These are phyloP conservation scores for Drosophila ananassae DNA, from an alignment of 1,140 invertebrate genomes.

Conservation along the genomic window DNA sequence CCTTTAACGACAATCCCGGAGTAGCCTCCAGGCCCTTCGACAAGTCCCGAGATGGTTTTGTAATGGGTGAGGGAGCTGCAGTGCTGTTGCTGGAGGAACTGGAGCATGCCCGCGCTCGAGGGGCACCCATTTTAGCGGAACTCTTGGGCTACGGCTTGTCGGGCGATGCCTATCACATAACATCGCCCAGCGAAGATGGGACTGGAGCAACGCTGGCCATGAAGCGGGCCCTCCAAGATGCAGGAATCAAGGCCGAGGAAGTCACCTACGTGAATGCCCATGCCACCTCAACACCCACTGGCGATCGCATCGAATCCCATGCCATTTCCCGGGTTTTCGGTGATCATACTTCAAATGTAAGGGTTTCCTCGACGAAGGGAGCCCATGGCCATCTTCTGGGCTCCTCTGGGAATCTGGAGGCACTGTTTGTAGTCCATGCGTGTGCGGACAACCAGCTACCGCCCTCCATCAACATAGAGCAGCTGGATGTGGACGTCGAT, in stretches of 20 bases:
- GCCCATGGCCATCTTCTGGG: constrained; percentile 97
- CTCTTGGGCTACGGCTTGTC: constrained; percentile 98
- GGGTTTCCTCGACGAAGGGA: constrained; percentile 96
- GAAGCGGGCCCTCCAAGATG: constrained; percentile 92
- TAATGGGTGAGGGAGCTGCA: constrained; percentile 98
- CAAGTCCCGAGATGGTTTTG: constrained; percentile 96
- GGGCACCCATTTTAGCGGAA: constrained; percentile 95
- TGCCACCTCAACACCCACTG: constrained; percentile 98
- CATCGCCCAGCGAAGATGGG: constrained; percentile 95
- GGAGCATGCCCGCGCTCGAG: constrained; percentile 91
- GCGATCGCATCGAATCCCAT: constrained; percentile 94
- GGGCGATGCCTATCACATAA: constrained; percentile 97
- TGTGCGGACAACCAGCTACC: constrained; percentile 91
- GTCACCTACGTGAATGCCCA: constrained; percentile 98
- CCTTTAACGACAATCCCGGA: constrained; percentile 91
- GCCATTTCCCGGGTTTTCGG: constrained; percentile 91
- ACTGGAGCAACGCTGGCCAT: constrained; percentile 96
- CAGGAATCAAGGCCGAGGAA: constrained; percentile 86
- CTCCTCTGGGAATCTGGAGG: constrained; percentile 97
- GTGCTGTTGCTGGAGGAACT: constrained; percentile 96
- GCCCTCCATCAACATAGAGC: constrained; percentile 95
- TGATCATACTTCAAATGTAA: constrained; percentile 86
- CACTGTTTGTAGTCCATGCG: constrained; percentile 92
- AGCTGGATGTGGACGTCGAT: constrained; percentile 87
- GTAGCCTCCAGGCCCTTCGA: constrained; percentile 97